A percentile compares a stretch with the other conserved stretches of the same genome.
These are phyloP conservation scores for Mungos mungo DNA, from an alignment of 2,113 vertebrate species.

Conservation along the genomic window DNA sequence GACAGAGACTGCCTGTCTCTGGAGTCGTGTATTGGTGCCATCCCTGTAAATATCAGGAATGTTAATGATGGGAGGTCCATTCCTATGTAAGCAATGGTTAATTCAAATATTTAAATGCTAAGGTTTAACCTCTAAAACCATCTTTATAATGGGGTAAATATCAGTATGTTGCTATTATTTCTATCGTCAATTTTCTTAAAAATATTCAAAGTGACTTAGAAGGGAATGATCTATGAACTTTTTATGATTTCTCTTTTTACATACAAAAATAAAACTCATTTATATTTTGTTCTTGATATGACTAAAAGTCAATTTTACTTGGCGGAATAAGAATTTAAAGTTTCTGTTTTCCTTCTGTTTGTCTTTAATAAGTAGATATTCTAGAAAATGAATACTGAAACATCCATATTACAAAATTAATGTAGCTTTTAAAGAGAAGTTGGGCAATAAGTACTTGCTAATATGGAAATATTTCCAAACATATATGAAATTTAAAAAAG, in stretches of 20 bases:
- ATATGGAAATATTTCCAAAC: not conserved
- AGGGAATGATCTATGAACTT: not conserved
- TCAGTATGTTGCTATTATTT: not conserved
- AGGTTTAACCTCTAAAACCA: not conserved
- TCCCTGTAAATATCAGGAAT: constrained; percentile 66
- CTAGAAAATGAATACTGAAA: not conserved
- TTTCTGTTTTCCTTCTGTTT: not conserved
- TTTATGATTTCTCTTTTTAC: not conserved
- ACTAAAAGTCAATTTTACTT: not conserved
- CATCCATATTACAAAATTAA: not conserved
- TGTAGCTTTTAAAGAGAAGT: not conserved
- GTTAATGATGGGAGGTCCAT: constrained; percentile 69
- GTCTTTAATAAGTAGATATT: not conserved
- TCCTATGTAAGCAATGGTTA: constrained; percentile 36
- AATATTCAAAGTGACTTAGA: not conserved
- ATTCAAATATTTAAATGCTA: constrained; percentile 54
- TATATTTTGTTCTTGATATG: not conserved
- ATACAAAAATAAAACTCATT: not conserved
- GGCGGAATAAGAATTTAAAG: not conserved
- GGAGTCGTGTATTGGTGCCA: constrained; percentile 55
- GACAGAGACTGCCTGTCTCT: constrained; percentile 43
- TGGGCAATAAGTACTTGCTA: not conserved
- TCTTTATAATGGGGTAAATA: not conserved
- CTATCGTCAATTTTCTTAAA: not conserved
- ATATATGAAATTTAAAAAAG: not conserved